Evolutionary conservation across 2,888 invertebrate genomes (phyloP).

Genomic region (Microplitis deprimator): DNA sequence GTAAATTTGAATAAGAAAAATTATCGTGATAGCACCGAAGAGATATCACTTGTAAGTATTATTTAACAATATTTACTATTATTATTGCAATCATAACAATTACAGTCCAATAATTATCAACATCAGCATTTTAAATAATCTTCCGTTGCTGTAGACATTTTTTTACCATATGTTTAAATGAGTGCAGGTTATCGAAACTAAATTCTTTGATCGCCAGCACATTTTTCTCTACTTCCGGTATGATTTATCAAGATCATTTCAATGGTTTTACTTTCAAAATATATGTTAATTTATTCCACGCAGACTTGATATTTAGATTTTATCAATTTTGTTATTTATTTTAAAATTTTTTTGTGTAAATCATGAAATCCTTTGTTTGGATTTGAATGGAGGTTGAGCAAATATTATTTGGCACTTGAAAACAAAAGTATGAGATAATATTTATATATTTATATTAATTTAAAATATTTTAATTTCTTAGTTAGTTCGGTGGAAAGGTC

Average conservation of each 20-base stretch:
- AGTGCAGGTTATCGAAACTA: not conserved
- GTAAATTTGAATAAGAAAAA: conserved; percentile 96
- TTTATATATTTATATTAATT: not conserved
- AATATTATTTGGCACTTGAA: not conserved
- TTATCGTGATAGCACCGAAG: conserved; percentile 90
- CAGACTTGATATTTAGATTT: not conserved
- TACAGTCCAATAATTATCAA: not conserved
- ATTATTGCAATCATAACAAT: not conserved
- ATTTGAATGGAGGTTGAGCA: not conserved
- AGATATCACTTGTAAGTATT: conserved; percentile 88
- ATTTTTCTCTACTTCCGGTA: conserved; percentile 4
- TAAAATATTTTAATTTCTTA: conserved; percentile 70
- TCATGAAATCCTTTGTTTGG: not conserved
- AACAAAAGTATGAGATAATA: not conserved
- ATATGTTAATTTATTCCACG: not conserved
- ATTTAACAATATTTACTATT: not conserved
- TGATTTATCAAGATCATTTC: not conserved
- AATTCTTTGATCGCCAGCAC: conserved; percentile 7
- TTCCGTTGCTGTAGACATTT: not conserved
- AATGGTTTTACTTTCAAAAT: no score
- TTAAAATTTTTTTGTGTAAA: not conserved
- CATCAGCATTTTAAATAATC: not conserved
- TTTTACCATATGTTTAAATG: conserved; percentile 6
- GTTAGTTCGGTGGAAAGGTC: conserved; percentile 92
- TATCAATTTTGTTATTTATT: not conserved